Evolutionary conservation across 1,140 invertebrate species (phyloP), one percentile per base, ranked within the genome.

Genomic region (Carposina sasakii): DNA sequence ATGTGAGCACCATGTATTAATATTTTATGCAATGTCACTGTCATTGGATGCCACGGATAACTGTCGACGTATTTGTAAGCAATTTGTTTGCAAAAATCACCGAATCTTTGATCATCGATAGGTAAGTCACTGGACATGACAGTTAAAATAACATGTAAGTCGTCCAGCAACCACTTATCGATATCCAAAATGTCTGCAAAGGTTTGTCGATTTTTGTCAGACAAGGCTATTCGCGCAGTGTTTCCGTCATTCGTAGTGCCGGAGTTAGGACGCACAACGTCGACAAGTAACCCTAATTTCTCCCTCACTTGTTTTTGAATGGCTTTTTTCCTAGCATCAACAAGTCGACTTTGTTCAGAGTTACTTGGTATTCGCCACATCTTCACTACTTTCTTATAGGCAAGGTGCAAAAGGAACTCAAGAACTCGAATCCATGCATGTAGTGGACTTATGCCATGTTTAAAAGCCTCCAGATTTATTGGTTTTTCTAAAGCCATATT

Each of bases 1-100:
- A 48, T 48, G n/a, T 60, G 33, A 24, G 47, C 20, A n/a, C 71
- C 73, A 54, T 82, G 75, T 16, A 64, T 63, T 6, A 81, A 39
- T 34, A 70, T 49, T 64, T 67, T 72, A 16, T 81, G 73, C 16
- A 49, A 10, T 0, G 47, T 49, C 13, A 49, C 37, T 1, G 47
- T 20, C 47, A 49, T 49, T 1, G 12, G 10, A 28, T 20, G 21
- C 46, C 46, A 48, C 2, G 1, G 10, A 30, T 39, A 48, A 15
- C 1, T 22, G 15, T 40, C 2, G 2, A 41, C 37, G 20, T 49
- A 49, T 19, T 48, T 48, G 1, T 26, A 4, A 3, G 47, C 47
- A 6, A 49, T 5, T n/a, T 6, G 5, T 20, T 13, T 15, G 22
- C 47, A 49, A 33, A 49, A 41, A 8, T 10, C 9, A 1, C 46